Evolutionary conservation across 2,888 invertebrate species (phyloP), one percentile per base, ranked within the genome.

Genomic region (Clanis bilineata): DNA sequence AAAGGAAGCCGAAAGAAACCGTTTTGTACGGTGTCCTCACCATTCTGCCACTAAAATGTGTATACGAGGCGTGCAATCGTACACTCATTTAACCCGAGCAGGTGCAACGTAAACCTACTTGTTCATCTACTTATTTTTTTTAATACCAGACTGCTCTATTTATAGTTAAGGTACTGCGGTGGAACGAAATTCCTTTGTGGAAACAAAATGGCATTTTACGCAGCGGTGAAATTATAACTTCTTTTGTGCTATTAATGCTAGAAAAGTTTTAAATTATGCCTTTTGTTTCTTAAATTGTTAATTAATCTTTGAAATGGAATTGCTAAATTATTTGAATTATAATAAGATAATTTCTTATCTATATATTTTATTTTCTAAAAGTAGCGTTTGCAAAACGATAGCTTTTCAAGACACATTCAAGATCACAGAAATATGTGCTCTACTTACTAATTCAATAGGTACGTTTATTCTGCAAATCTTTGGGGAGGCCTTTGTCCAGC

Each of bases 51-150:
- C 12, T 45, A 45, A 45, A n/a, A n/a, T n/a, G n/a, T n/a, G n/a
- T n/a, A 28, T 32, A 21, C 18, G 32, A 51, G 51, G 4, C 32
- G 3, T 22, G 23, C 23, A 44, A 22, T 23, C 23, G 22, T 12
- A 23, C 47, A 12, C 15, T 47, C 28, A 21, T 55, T 44, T 56
- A 10, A 28, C 25, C 39, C 23, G 36, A 51, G 60, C 60, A 60
- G 60, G 60, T 60, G 60, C 54, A 57, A 57, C 41, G 43, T 18
- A 41, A 7, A 5, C 39, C 15, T 56, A 58, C 51, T 39, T 55
- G 58, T 56, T 43, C 5, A n/a, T 41, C 56, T 22, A 41, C 57
- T 38, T 7, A 12, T 43, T 47, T 36, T 57, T 61, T 61, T 59
- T 28, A 47, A 45, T 22, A 43, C 22, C 23, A 6, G 44, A 23